Evolutionary conservation across 2,888 invertebrate species (phyloP).

Genomic region (Corythucha ciliata): DNA sequence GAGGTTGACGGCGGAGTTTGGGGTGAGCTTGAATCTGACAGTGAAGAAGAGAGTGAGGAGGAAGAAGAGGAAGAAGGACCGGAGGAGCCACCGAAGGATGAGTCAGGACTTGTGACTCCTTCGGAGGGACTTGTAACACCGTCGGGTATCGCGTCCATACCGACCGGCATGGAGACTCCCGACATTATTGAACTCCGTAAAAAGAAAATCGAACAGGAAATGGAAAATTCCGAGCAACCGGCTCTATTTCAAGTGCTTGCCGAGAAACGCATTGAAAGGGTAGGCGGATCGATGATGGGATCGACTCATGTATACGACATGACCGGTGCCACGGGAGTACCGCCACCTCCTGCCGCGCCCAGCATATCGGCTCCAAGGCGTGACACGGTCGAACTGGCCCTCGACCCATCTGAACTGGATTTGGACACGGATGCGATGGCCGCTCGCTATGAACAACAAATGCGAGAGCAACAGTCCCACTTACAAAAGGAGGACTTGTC

Average conservation of each 20-base stretch:
- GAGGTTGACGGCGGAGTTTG: constrained; percentile 89
- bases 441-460: constrained; percentile 88
- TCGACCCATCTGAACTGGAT: constrained; percentile 96
- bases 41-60: constrained; percentile 54
- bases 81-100: constrained; percentile 51
- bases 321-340: constrained; percentile 47
- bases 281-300: constrained; percentile 92
- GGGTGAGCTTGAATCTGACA: constrained; percentile 94
- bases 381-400: constrained; percentile 76
- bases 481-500: constrained; percentile 89
- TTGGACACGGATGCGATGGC: constrained; percentile 91
- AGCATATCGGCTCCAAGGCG: constrained; percentile 39
- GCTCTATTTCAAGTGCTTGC: constrained; percentile 91
- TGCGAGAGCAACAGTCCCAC: constrained; percentile 84
- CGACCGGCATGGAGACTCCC: constrained; percentile 94
- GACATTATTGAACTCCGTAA: constrained; percentile 97
- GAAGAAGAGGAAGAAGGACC: constrained; percentile 58
- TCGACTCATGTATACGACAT: constrained; percentile 98
- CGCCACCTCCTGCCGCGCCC: neutral
- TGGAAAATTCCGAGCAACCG: constrained; percentile 91
- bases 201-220: constrained; percentile 89
- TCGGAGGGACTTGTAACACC: constrained; percentile 92
- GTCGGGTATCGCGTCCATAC: constrained; percentile 79
- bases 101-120: constrained; percentile 83
- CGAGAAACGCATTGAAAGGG: constrained; percentile 82